These are phyloP conservation scores for Esox niger DNA, from an alignment of 2,113 vertebrate species.

Conservation along the genomic window DNA sequence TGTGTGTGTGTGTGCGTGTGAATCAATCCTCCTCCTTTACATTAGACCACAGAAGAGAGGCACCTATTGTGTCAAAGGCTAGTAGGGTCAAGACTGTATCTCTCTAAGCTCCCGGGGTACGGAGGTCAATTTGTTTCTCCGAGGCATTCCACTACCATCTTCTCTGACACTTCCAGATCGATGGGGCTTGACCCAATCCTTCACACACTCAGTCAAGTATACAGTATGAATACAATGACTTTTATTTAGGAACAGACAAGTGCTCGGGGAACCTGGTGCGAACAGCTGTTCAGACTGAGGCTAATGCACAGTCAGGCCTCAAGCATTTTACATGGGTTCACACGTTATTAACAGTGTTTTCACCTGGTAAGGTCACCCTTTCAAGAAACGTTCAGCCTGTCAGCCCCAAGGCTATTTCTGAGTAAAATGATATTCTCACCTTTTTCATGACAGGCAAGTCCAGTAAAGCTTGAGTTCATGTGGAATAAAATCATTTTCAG, in stretches of 20 bases:
- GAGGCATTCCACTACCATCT: slow-evolving; percentile 34
- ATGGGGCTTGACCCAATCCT: slow-evolving; percentile 46
- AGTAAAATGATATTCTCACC: slow-evolving; percentile 58
- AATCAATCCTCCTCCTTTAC: slow-evolving; percentile 27
- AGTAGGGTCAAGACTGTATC: slow-evolving; percentile 32
- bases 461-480: slow-evolving; percentile 61
- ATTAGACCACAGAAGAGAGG: slow-evolving; percentile 42
- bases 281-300: not conserved
- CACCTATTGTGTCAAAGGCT: slow-evolving; percentile 48
- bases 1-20: slow-evolving; percentile 26
- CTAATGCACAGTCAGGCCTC: slow-evolving; percentile 2
- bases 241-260: slow-evolving; percentile 1
- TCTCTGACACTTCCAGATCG: slow-evolving; percentile 39
- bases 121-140: slow-evolving; percentile 48
- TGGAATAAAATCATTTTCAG: slow-evolving; percentile 54
- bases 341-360: slow-evolving; percentile 57
- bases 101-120: slow-evolving; percentile 38
- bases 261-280: too few relatives aligned
- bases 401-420: slow-evolving; percentile 32
- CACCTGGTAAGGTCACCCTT: slow-evolving; percentile 53
- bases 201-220: slow-evolving; percentile 33
- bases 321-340: slow-evolving; percentile 50
- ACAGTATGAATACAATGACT: slow-evolving; percentile 12
- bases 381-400: slow-evolving; percentile 41
- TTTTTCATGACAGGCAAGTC: slow-evolving; percentile 52